These are phyloP conservation scores for Microctonus aethiopoides DNA, from an alignment of 2,888 invertebrate genomes.

Conservation along the genomic window DNA sequence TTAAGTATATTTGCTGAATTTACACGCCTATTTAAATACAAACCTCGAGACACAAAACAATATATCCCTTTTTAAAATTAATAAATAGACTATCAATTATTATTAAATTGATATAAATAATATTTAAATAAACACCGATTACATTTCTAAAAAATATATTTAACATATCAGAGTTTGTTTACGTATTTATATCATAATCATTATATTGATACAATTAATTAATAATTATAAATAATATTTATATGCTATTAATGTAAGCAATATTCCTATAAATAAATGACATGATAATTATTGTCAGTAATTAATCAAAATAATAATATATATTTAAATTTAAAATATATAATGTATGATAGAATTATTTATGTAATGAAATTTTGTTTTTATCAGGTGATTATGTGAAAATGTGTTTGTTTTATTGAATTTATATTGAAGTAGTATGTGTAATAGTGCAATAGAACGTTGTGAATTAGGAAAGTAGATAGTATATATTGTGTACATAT, in stretches of 20 bases:
- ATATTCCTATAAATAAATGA: neutral
- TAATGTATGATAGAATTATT: neutral
- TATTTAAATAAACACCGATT: constrained; percentile 1
- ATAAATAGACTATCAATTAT: too few relatives aligned
- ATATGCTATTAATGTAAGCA: neutral
- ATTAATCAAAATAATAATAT: neutral
- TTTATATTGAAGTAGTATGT: neutral
- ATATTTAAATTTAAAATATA: neutral
- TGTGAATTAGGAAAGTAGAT: constrained; percentile 31
- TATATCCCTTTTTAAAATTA: neutral
- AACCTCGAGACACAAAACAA: neutral
- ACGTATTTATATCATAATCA: neutral
- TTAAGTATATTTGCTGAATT: too few relatives aligned
- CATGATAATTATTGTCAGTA: neutral
- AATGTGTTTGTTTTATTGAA: neutral
- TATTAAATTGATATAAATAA: neutral
- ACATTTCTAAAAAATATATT: constrained; percentile 1
- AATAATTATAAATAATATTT: neutral
- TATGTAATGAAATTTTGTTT: neutral
- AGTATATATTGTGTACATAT: too few relatives aligned
- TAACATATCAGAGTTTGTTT: neutral
- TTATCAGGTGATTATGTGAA: neutral
- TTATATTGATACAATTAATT: neutral
- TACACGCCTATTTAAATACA: neutral
- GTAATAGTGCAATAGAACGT: constrained; percentile 2